Base-by-base conservation (phyloP, 2,113 vertebrate species). In the Porphyrio hochstetteri region DNA sequence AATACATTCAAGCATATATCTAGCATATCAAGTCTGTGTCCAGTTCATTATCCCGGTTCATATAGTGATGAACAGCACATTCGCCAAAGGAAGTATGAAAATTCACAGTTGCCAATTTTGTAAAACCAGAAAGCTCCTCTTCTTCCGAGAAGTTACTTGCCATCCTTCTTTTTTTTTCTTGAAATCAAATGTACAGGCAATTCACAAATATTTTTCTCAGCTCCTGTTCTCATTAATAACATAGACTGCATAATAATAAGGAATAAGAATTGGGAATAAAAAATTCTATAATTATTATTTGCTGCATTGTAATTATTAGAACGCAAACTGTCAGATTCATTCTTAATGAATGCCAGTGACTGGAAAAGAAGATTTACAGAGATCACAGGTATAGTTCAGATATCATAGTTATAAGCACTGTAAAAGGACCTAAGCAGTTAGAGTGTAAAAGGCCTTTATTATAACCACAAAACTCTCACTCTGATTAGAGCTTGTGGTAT, bases 281-380 rank as follows among this genome's bases (percentile, higher is more conserved):
- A 92, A 17, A 93, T 95, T 87, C 38, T 78, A 16, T 92, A 93
- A 91, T 95, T 96, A 91, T 24, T 85, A 38, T 85, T 91, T 80
- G 72, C 24, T 92, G 65, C 48, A 89, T 87, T 42, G 25, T 75
- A 92, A 68, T 91, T 79, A 74, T 85, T 94, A 89, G 92, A 97
- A 95, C 27, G 88, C 38, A 86, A 83, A 89, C 74, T 95, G 61
- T 86, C 79, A 85, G 33, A 81, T 71, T 83, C 42, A 78, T 93
- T 94, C 69, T 88, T 87, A 82, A 87, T 92, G 31, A 88, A 70
- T 64, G n/a, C 16, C 75, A 82, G 55, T 63, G 42, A 76, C 44
- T 60, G 42, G 27, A 85, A 94, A 88, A 94, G 50, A 79, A 76
- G 80, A 81, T 87, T 82, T 76, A 74, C 28, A 67, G 50, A 95